Evolutionary conservation across 2,113 vertebrate genomes (phyloP), one percentile per base, ranked within the genome.

Genomic region (Cathartes aura): DNA sequence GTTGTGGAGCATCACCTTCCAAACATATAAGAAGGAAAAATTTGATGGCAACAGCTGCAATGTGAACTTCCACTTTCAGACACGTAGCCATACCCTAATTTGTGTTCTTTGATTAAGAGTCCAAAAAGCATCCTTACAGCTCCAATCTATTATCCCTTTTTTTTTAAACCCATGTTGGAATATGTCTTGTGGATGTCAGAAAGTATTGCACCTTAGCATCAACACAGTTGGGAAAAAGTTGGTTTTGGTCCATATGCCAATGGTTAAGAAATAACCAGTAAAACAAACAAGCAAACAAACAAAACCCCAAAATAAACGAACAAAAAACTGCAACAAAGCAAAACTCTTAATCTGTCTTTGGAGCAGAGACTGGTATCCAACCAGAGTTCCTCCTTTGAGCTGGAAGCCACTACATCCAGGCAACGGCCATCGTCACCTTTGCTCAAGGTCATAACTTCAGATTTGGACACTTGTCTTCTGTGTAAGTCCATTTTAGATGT

Each of bases 221-320:
- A 27, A 21, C 6, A 42, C 8, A 30, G 14, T 20, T 1, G 2
- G 26, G 27, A 74, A 82, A 20, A 82, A 47, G 11, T 3, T 59
- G 8, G 0, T 16, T 83, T 87, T 63, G 1, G 3, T 67, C 29
- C 11, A 13, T 50, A 3, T 42, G 75, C 3, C 52, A n/a, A 30
- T 48, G 7, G 3, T 71, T 70, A 64, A 73, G 29, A 68, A 68
- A 78, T 64, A 22, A 55, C 13, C 17, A 56, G 12, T n/a, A 62
- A 56, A 95, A 59, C 4, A 53, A 81, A 5, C 5, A 68, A 76
- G 23, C 9, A 30, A 56, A 23, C 9, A 70, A 18, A 81, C 5
- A 47, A 63, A 52, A 34, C 1, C 11, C 19, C 4, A 59, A 89
- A 34, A 52, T 9, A 59, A 68, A 30, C 1, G 16, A 81, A 30